Percentiles rank a stretch among this genome's conserved stretches.
Conservation (phyloP, 2,113 vertebrate genomes). For the Ptyas mucosa region DNA sequence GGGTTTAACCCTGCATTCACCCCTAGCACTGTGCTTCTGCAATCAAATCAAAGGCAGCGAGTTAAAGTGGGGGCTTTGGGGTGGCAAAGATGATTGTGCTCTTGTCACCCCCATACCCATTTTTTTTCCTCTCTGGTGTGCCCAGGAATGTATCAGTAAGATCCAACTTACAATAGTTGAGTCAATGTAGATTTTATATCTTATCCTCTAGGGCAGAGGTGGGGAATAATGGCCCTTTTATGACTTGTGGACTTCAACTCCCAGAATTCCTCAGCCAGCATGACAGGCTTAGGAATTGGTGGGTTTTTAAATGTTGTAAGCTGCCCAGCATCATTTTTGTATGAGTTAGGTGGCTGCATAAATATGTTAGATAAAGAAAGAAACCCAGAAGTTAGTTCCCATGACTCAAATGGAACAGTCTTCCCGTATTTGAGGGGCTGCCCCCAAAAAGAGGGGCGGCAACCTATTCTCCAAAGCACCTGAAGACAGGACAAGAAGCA, state of each 20-base stretch:
- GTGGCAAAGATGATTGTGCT: background rate
- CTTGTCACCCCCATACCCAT: background rate
- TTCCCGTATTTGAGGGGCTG: background rate
- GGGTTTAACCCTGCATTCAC: conserved; percentile 90
- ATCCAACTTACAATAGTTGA: background rate
- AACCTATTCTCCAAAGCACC: too few species aligned
- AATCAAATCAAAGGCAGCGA: conserved; percentile 64
- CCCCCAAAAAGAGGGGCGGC: too few species aligned
- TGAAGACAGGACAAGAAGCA: too few species aligned
- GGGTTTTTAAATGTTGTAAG: too few species aligned
- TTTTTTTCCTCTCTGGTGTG: background rate
- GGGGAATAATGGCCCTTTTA: too few species aligned
- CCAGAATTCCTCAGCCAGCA: too few species aligned
- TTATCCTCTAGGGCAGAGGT: background rate
- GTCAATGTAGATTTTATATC: background rate
- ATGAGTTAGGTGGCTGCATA: too few species aligned
- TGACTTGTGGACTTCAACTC: too few species aligned
- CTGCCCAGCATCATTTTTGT: too few species aligned
- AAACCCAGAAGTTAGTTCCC: background rate
- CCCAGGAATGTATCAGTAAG: background rate
- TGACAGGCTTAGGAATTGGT: too few species aligned
- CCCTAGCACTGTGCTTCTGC: conserved; percentile 91
- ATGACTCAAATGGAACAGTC: background rate
- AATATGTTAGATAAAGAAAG: too few species aligned
- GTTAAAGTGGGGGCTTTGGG: conserved; percentile 30